phyloP scores from a whole-genome alignment of 1,140 invertebrate species.

The Chironomus striatipennis region DNA sequence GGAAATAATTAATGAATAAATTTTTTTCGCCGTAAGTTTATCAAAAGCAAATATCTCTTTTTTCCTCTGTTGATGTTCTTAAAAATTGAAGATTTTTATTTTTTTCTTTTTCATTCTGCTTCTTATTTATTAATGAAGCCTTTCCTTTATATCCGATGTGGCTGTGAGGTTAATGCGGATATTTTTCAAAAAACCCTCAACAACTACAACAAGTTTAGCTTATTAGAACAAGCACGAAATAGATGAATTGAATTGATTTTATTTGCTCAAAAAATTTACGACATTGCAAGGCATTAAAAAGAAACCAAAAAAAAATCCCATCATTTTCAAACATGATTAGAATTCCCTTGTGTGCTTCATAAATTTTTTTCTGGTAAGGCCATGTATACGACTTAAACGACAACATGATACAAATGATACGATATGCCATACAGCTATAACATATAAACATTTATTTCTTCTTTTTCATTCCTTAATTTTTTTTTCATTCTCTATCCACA shows the following conservation, averaged over 20 bases:
- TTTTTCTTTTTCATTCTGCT: not conserved
- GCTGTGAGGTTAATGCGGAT: no score
- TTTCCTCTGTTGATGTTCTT: no score
- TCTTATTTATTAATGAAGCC: not conserved
- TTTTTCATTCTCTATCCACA: not conserved
- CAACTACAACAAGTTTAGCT: no score
- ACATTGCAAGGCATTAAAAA: not conserved
- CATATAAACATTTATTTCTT: not conserved
- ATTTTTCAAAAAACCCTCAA: no score
- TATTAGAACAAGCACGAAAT: no score
- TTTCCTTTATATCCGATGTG: no score
- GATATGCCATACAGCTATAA: not conserved
- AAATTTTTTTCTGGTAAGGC: not conserved
- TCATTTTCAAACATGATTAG: not conserved
- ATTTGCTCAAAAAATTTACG: not conserved
- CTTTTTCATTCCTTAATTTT: not conserved
- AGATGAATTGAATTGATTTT: no score
- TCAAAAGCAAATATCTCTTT: not conserved
- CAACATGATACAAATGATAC: not conserved
- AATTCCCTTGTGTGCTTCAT: not conserved
- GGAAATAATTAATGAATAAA: constrained; percentile 15
- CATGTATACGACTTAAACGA: not conserved
- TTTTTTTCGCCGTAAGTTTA: not conserved
- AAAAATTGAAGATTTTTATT: not conserved
- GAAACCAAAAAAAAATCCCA: not conserved